These are phyloP conservation scores for Atta colombica DNA, from an alignment of 1,140 invertebrate species.

Conservation along the genomic window DNA sequence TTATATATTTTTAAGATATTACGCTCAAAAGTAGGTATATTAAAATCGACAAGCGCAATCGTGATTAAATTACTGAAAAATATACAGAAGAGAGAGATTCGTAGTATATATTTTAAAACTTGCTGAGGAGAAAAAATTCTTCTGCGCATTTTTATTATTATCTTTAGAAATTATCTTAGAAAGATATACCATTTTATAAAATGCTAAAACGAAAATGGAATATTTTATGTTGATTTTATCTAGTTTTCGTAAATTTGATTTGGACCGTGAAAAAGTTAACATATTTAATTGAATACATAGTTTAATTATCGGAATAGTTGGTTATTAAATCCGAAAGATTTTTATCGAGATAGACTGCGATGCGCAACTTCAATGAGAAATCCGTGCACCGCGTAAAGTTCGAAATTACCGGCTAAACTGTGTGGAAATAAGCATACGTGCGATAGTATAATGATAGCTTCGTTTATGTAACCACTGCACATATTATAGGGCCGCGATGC, in stretches of 20 bases:
- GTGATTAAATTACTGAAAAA: slow-evolving; percentile 33
- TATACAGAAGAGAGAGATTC: neutral
- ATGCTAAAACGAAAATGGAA: neutral
- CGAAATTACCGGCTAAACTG: slow-evolving; percentile 52
- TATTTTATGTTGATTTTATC: neutral
- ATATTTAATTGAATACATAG: neutral
- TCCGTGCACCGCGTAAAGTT: slow-evolving; percentile 38
- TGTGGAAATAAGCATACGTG: slow-evolving; percentile 58
- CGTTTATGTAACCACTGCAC: slow-evolving; percentile 63
- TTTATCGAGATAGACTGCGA: neutral
- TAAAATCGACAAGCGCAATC: neutral
- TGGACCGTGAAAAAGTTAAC: neutral
- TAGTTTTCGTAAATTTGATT: neutral
- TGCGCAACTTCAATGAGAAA: slow-evolving; percentile 14
- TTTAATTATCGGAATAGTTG: slow-evolving; percentile 5
- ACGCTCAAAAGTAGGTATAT: neutral
- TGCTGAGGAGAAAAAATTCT: neutral
- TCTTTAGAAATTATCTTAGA: neutral
- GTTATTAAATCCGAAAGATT: neutral
- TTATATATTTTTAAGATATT: slow-evolving; percentile 13
- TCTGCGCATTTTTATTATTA: neutral
- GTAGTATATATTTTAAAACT: neutral
- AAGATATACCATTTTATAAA: neutral
- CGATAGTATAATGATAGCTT: slow-evolving; percentile 56
- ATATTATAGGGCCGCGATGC: slow-evolving; percentile 1